A percentile compares a stretch with the other conserved stretches of the same genome.
These are phyloP conservation scores for Calliopsis andreniformis DNA, from an alignment of 1,140 invertebrate genomes.

Conservation along the genomic window DNA sequence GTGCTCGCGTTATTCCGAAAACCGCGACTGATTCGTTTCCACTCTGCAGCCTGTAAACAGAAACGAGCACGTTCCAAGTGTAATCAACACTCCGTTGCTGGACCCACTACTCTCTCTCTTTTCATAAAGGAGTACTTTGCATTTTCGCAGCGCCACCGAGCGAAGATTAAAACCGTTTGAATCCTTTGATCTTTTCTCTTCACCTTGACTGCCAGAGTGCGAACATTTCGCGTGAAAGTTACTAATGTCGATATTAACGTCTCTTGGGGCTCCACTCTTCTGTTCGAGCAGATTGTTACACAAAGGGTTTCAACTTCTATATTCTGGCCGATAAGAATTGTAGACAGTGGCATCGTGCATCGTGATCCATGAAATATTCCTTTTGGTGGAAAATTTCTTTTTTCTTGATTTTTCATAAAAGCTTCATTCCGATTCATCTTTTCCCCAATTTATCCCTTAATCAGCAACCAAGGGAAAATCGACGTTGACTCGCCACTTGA, in stretches of 20 bases:
- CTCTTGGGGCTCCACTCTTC: not conserved
- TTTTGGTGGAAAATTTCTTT: too few species aligned
- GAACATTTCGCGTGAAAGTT: not conserved
- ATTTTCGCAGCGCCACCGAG: not conserved
- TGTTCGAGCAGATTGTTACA: too few species aligned
- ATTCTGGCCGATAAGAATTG: too few species aligned
- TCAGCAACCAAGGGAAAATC: not conserved
- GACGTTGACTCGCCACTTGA: not conserved
- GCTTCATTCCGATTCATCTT: too few species aligned
- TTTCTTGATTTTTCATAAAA: too few species aligned
- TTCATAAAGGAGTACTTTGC: not conserved
- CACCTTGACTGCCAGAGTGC: not conserved
- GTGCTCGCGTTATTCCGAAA: slow-evolving; percentile 21
- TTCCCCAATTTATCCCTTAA: not conserved
- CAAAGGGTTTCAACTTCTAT: too few species aligned
- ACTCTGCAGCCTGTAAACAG: slow-evolving; percentile 11
- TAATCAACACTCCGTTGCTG: slow-evolving; percentile 32
- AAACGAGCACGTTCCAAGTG: not conserved
- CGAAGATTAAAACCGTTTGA: slow-evolving; percentile 26
- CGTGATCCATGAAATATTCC: too few species aligned
- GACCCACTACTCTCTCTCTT: slow-evolving; percentile 1
- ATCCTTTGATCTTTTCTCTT: slow-evolving; percentile 10
- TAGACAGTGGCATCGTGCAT: too few species aligned
- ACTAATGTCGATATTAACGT: not conserved
- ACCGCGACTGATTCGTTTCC: slow-evolving; percentile 38